phyloP scores from a whole-genome alignment of 2,888 invertebrate genomes.

The Hydrotaea diabolus region DNA sequence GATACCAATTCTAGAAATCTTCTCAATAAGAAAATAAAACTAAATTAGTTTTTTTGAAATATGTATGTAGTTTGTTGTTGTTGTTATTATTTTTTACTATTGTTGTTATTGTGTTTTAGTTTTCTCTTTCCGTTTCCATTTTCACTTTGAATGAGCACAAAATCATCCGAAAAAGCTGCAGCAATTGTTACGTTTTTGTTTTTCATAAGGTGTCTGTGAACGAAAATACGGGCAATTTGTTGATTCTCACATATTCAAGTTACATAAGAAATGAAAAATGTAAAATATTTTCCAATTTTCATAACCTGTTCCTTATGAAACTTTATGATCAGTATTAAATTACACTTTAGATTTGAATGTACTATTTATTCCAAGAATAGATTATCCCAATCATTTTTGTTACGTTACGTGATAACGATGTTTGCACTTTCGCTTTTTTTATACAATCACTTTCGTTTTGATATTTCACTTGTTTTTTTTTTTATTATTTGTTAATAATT shows the following conservation, averaged over 20 bases:
- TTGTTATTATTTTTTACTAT: not conserved
- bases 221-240: slow-evolving; percentile 17
- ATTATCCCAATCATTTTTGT: not conserved
- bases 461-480: slow-evolving; percentile 25
- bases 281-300: not conserved
- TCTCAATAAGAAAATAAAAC: slow-evolving; percentile 17
- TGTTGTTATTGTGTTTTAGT: slow-evolving; percentile 25
- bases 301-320: not conserved
- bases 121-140: not conserved
- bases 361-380: not conserved
- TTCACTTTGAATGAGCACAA: slow-evolving; percentile 13
- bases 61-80: not conserved
- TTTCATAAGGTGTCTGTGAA: slow-evolving; percentile 29
- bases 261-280: slow-evolving; percentile 53
- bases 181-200: slow-evolving; percentile 60
- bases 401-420: slow-evolving; percentile 23
- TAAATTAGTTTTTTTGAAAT: slow-evolving; percentile 27
- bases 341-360: too few relatives aligned
- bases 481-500: not conserved
- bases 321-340: too few relatives aligned
- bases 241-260: slow-evolving; percentile 22
- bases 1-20: slow-evolving; percentile 35
- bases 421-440: slow-evolving; percentile 1
- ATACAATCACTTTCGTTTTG: not conserved
- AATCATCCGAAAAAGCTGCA: slow-evolving; percentile 29